Conservation (phyloP, 1,140 invertebrate genomes). For the Eriosoma lanigerum region DNA sequence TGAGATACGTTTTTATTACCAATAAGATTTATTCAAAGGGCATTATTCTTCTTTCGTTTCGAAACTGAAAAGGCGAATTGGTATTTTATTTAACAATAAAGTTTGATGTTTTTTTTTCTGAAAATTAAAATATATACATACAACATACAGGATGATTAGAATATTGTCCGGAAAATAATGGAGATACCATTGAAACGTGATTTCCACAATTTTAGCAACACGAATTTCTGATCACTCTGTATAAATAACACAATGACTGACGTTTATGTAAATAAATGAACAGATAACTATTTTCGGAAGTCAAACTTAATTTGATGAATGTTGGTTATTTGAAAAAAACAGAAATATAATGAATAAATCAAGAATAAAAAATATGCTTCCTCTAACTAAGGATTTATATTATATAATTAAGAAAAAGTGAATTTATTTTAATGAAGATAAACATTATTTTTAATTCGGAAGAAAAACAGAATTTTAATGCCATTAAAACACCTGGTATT, state of each 20-base stretch:
- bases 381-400: neutral
- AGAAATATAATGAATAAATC: conserved; percentile 29
- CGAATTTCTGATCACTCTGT: no score
- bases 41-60: neutral
- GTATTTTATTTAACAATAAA: neutral
- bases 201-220: no score
- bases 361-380: neutral
- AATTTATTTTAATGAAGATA: conserved; percentile 44
- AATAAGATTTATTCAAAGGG: neutral
- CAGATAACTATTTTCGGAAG: neutral
- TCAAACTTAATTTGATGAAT: neutral
- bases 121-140: neutral
- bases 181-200: no score
- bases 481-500: conserved; percentile 34
- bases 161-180: no score
- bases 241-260: neutral
- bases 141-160: no score
- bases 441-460: conserved; percentile 11
- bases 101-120: neutral
- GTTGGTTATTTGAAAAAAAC: neutral
- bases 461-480: conserved; percentile 40
- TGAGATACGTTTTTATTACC: neutral
- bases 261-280: neutral
- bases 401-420: conserved; percentile 21
- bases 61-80: neutral